Evolutionary conservation across 2,888 invertebrate genomes (phyloP).

Genomic region (Thecophora atra): DNA sequence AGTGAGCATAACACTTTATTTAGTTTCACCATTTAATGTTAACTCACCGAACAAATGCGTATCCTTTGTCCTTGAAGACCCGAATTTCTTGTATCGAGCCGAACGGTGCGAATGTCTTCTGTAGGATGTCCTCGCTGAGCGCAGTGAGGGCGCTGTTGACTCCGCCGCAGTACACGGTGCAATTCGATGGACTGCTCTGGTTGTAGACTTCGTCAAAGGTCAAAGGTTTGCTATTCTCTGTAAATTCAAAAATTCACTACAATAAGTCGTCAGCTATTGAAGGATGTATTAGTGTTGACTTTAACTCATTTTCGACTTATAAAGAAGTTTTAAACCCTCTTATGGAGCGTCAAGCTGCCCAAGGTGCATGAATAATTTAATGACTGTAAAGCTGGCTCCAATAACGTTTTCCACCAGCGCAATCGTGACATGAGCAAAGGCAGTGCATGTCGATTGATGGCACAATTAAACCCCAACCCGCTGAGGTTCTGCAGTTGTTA

Average conservation of each 20-base stretch:
- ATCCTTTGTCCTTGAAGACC: conserved; percentile 99
- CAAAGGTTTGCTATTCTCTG: conserved; percentile 89
- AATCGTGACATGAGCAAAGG: too few relatives aligned
- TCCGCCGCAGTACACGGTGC: conserved; percentile 98
- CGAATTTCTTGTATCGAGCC: conserved; percentile 98
- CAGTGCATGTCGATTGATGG: too few relatives aligned
- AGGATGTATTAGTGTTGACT: too few relatives aligned
- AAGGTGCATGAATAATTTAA: conserved; percentile 23
- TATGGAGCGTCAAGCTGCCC: too few relatives aligned
- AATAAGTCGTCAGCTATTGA: too few relatives aligned
- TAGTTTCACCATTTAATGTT: neutral
- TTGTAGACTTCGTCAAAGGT: conserved; percentile 99
- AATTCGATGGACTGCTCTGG: conserved; percentile 97
- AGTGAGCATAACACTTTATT: neutral
- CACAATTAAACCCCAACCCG: neutral
- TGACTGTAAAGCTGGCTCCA: neutral
- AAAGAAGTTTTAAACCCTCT: too few relatives aligned
- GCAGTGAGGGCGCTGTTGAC: conserved; percentile 75
- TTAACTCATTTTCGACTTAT: too few relatives aligned
- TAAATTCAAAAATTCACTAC: conserved; percentile 52
- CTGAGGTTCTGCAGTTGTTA: conserved; percentile 36
- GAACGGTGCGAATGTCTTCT: conserved; percentile 94
- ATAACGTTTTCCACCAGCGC: neutral
- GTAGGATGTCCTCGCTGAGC: conserved; percentile 95
- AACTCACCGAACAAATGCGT: conserved; percentile 90